Conservation (phyloP, 2,113 vertebrate genomes). For the Menidia beryllina region DNA sequence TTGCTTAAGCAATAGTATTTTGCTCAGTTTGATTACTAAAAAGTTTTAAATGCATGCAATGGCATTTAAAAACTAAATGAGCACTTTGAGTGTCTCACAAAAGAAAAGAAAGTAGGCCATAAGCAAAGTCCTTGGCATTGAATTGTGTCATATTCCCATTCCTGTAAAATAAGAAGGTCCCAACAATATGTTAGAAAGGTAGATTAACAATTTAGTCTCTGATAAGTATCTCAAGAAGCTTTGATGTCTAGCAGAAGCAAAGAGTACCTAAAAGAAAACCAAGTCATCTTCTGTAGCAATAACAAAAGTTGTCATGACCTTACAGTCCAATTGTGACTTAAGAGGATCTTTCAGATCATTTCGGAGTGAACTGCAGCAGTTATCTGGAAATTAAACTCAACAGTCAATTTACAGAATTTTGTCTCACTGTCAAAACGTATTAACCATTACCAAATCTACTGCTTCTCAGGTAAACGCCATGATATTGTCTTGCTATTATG, state of each 20-base stretch:
- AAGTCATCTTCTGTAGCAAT: constrained; percentile 16
- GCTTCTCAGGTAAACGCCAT: constrained; percentile 48
- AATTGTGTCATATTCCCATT: constrained; percentile 48
- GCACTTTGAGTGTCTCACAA: constrained; percentile 59
- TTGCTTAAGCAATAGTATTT: constrained; percentile 71
- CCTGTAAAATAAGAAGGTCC: constrained; percentile 38
- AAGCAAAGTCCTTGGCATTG: constrained; percentile 64
- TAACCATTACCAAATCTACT: constrained; percentile 55
- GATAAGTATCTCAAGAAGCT: constrained; percentile 44
- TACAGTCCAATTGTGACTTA: constrained; percentile 33
- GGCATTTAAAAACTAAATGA: constrained; percentile 39
- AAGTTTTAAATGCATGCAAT: constrained; percentile 65
- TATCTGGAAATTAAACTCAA: constrained; percentile 52
- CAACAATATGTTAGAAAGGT: constrained; percentile 46
- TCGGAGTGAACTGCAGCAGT: constrained; percentile 22
- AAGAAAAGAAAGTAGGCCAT: constrained; percentile 58
- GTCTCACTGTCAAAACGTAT: constrained; percentile 40
- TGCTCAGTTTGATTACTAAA: constrained; percentile 59
- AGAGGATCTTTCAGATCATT: constrained; percentile 8
- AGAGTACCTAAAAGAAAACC: constrained; percentile 22
- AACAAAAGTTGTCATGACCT: constrained; percentile 25
- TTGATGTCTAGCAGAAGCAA: constrained; percentile 44
- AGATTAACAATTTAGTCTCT: constrained; percentile 44
- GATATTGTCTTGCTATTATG: constrained; percentile 25
- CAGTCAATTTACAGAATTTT: constrained; percentile 54